Evolutionary conservation across 92 coral and sea anemone species (phyloP), one percentile per base, ranked within the genome.

Genomic region (Parazoanthus darwini): DNA sequence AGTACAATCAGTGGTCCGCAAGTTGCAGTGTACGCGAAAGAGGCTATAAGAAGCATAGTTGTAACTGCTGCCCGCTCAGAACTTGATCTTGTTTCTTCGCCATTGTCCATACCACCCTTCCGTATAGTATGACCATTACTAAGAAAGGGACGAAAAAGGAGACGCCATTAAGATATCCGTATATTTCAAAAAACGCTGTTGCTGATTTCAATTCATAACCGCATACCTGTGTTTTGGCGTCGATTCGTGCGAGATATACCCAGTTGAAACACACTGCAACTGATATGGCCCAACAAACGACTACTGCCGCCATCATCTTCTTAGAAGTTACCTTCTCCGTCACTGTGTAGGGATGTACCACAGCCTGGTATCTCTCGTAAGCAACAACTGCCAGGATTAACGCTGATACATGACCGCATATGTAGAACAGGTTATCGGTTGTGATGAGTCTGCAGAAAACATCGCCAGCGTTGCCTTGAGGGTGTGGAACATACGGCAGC

Each of bases 41-140:
- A 22, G 25, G 86, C 72, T 5, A 66, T 50, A 65, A 39, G 14
- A 1, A 81, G 33, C 86, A 63, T 81, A 10, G 8, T 8, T 59
- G 86, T 81, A 4, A 81, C 8, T 82, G 86, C 36, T 82, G 86
- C 7, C 77, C 29, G 39, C 65, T 72, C 33, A 82, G 56, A 82
- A 82, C 59, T 42, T 67, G 86, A 42, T 82, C 86, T 44, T 71
- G 20, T 36, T 81, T 65, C 29, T 81, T 81, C 14, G 42, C 6
- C 86, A 81, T 35, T 8, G 38, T 29, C 86, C 86, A 81, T 29
- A 81, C 51, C 63, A 81, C 37, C 33, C 75, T n/a, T 20, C 25
- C 44, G 36, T 82, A 82, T 0, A 82, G 38, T 8, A 68, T 18
- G 8, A n/a, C 25, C 86, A 82, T 82, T n/a, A 26, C 23, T 37